Evolutionary conservation across 2,113 vertebrate genomes (phyloP), one percentile per base, ranked within the genome.

Genomic region (Budorcas taxicolor): DNA sequence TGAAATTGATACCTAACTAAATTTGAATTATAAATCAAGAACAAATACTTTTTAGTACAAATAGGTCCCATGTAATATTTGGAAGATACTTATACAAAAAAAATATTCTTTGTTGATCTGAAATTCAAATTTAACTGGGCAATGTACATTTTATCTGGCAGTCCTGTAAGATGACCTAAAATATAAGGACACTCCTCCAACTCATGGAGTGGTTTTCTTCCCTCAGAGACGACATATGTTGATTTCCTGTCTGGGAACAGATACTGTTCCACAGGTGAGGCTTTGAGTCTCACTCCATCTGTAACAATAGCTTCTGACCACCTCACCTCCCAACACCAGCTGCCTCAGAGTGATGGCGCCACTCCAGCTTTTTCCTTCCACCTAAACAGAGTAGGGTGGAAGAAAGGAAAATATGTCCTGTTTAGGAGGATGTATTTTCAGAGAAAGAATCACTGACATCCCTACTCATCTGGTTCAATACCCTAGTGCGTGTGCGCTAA

Each of bases 1-100:
- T 85, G 31, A 97, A 94, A 81, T 40, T 74, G 27, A 83, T 76
- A 91, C 8, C 40, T 62, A 83, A 14, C 81, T 94, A 92, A 43
- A 90, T 84, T 36, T 95, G 36, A 90, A 96, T 97, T 95, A 92
- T 43, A 93, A 58, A 87, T 90, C 15, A 94, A 50, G 33, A 81
- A 91, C 21, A 85, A 81, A 36, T 57, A 78, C 86, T 47, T 86
- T 94, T 91, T 97, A n/a, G 25, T 91, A 95, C 64, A 93, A 85
- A 27, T 85, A 82, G 31, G 36, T 52, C 12, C 19, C 17, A 33
- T 93, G 33, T 15, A 94, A 52, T 90, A 97, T 89, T 83, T 83
- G 33, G 16, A 16, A 40, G 1, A 45, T 58, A 87, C 12, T 71
- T 82, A 45, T 25, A 78, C 27, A 10, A 96, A 60, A 58, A 92